These are phyloP conservation scores for Trichonephila clavipes DNA, from an alignment of 1,140 invertebrate genomes.

Conservation along the genomic window DNA sequence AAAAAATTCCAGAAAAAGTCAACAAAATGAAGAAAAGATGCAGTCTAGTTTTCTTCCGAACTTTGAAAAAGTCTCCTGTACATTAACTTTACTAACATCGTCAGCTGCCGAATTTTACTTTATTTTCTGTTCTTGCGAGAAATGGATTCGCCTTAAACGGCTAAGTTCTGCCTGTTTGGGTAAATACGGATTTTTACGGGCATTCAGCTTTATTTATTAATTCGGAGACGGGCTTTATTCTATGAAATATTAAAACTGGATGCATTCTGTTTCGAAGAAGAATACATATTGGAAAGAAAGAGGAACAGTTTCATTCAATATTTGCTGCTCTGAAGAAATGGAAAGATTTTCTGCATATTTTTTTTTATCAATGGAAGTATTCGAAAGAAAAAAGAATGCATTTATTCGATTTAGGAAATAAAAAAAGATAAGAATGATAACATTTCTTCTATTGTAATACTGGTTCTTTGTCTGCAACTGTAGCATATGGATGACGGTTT, in stretches of 20 bases:
- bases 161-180: slow-evolving; percentile 9
- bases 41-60: slow-evolving; percentile 53
- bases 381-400: not conserved
- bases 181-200: slow-evolving; percentile 15
- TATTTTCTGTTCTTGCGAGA: slow-evolving; percentile 17
- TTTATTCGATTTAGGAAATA: no score
- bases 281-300: not conserved
- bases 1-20: not conserved
- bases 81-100: slow-evolving; percentile 62
- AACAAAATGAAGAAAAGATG: slow-evolving; percentile 33
- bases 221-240: not conserved
- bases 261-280: not conserved
- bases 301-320: not conserved
- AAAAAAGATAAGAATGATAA: no score
- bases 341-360: no score
- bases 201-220: slow-evolving; percentile 22
- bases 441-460: no score
- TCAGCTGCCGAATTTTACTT: slow-evolving; percentile 62
- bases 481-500: no score
- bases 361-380: not conserved
- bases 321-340: slow-evolving; percentile 1
- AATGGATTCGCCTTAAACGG: slow-evolving; percentile 20
- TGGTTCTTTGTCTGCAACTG: no score
- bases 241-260: slow-evolving; percentile 37
- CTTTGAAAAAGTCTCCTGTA: slow-evolving; percentile 59